Percentiles rank a stretch among this genome's conserved stretches.
Evolutionary conservation across 2,797 vertebrate species (phyloP).

Genomic region (Chiropotes sagulatus): DNA sequence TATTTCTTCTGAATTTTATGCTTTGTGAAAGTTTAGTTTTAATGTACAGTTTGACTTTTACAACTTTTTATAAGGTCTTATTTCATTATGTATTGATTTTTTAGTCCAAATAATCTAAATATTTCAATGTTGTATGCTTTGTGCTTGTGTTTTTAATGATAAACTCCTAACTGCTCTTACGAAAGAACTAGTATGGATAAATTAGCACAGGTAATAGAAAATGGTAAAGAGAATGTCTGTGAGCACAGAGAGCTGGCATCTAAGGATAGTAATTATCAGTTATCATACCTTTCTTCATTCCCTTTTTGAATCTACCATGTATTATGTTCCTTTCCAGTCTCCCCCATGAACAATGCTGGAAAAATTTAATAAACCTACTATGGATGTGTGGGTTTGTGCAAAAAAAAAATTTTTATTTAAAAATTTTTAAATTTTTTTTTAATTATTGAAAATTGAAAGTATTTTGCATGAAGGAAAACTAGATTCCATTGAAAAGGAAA

Average conservation of each 20-base stretch:
- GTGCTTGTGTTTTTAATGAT: conserved; percentile 45
- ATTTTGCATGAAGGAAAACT: background rate
- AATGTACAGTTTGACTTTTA: conserved; percentile 11
- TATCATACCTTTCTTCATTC: background rate
- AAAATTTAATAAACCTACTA: conserved; percentile 22
- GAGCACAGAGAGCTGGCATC: background rate
- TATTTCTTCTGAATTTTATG: conserved; percentile 39
- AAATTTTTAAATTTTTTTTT: background rate
- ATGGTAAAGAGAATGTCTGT: background rate
- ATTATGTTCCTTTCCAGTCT: background rate
- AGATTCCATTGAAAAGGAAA: conserved; percentile 25
- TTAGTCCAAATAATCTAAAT: conserved; percentile 46
- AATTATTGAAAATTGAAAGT: conserved; percentile 31
- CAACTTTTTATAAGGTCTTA: background rate
- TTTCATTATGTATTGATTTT: background rate
- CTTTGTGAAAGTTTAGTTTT: conserved; percentile 38
- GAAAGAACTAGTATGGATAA: background rate
- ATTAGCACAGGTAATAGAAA: background rate
- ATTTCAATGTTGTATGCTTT: background rate
- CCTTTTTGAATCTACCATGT: background rate
- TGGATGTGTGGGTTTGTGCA: background rate
- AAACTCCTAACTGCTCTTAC: background rate
- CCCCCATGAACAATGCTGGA: background rate
- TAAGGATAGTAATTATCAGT: background rate
- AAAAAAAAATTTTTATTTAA: background rate